Evolutionary conservation across 2,113 vertebrate genomes (phyloP).

Genomic region (Archocentrus centrarchus): DNA sequence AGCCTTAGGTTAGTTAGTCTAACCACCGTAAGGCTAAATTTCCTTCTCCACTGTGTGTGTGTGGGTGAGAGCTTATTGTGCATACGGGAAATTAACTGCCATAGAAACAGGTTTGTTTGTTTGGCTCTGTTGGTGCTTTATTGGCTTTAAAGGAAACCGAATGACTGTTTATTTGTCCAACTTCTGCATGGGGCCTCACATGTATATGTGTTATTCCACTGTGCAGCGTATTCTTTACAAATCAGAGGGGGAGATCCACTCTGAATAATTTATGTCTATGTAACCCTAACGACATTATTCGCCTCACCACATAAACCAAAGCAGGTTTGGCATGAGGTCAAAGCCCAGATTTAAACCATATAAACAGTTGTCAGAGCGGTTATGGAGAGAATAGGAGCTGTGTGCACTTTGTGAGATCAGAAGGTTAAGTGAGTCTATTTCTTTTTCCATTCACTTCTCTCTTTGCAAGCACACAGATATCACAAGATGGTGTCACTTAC

Average conservation of each 20-base stretch:
- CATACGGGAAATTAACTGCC: conserved; percentile 22
- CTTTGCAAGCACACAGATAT: background rate
- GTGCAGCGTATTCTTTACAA: conserved; percentile 6
- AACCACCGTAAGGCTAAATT: conserved; percentile 8
- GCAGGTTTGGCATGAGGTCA: background rate
- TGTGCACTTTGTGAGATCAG: background rate
- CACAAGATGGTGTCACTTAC: background rate
- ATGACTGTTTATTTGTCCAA: conserved; percentile 7
- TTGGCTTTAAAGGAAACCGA: conserved; percentile 1
- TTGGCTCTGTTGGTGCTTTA: conserved; percentile 29
- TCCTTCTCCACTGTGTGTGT: background rate
- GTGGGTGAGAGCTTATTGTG: background rate
- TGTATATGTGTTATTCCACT: background rate
- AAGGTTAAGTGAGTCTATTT: background rate
- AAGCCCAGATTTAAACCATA: background rate
- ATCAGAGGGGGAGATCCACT: conserved; percentile 26
- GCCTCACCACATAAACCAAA: background rate
- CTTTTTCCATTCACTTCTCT: background rate
- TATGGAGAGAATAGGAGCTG: background rate
- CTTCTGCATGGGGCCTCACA: background rate
- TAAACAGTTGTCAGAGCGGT: background rate
- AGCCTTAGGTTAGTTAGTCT: background rate
- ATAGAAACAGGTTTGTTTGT: conserved; percentile 34
- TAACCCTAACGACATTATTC: background rate
- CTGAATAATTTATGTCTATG: conserved; percentile 49